Evolutionary conservation across 2,797 vertebrate genomes (phyloP).

Genomic region (Poecilia velifera): DNA sequence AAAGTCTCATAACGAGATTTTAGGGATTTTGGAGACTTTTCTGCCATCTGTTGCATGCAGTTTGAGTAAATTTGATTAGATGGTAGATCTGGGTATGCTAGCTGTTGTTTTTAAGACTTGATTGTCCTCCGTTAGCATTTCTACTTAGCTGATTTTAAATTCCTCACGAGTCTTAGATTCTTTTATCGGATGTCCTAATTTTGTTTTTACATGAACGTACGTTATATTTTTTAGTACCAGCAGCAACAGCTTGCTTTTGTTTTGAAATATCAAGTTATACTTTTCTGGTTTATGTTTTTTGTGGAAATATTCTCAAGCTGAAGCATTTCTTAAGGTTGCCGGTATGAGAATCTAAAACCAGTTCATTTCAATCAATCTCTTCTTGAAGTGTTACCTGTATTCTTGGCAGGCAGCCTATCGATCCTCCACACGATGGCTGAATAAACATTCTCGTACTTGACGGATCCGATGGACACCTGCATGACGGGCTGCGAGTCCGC

Average conservation of each 20-base stretch:
- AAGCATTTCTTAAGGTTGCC: neutral
- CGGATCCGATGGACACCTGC: slow-evolving; percentile 91
- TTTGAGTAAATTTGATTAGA: neutral
- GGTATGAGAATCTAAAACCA: neutral
- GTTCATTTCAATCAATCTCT: neutral
- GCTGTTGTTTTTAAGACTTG: neutral
- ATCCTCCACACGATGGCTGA: slow-evolving; percentile 96
- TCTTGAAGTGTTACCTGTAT: slow-evolving; percentile 81
- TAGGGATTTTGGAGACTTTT: neutral
- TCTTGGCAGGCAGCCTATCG: slow-evolving; percentile 94
- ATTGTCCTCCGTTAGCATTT: neutral
- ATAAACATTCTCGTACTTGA: slow-evolving; percentile 96
- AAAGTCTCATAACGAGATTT: neutral
- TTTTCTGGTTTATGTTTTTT: neutral
- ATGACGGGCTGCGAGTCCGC: slow-evolving; percentile 89
- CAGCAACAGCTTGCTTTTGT: neutral
- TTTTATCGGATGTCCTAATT: neutral
- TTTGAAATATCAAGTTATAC: neutral
- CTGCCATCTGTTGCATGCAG: neutral
- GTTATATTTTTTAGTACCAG: neutral
- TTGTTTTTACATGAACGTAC: neutral
- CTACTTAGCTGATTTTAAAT: neutral
- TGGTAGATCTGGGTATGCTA: neutral
- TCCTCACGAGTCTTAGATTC: neutral
- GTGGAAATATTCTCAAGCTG: neutral